Evolutionary conservation across 2,113 vertebrate genomes (phyloP).

Genomic region (Dipodomys ordii): DNA sequence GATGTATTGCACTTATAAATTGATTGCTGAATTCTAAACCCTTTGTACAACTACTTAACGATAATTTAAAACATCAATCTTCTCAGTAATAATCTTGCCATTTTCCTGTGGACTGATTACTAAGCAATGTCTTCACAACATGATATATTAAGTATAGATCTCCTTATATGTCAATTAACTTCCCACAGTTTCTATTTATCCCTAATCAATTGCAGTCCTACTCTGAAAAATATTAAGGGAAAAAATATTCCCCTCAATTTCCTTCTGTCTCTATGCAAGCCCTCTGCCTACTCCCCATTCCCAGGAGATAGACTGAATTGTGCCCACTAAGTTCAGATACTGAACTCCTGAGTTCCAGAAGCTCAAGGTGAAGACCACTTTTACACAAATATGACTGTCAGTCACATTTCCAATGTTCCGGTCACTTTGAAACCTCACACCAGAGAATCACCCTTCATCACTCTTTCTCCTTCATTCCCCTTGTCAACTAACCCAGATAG

Average conservation of each 20-base stretch:
- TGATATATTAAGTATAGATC: not conserved
- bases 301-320: not conserved
- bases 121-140: not conserved
- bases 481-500: not conserved
- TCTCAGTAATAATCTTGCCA: not conserved
- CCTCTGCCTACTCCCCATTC: not conserved
- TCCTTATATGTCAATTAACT: not conserved
- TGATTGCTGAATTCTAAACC: too few relatives aligned
- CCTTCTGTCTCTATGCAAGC: not conserved
- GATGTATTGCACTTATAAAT: too few relatives aligned
- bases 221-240: not conserved
- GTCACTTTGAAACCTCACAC: not conserved
- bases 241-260: not conserved
- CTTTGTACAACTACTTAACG: too few relatives aligned
- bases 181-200: not conserved
- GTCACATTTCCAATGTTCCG: not conserved
- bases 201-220: too few relatives aligned
- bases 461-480: not conserved
- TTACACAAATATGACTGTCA: not conserved
- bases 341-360: not conserved
- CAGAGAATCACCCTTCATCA: not conserved
- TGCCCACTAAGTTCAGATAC: not conserved
- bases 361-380: not conserved
- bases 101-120: conserved; percentile 1
- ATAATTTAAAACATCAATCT: not conserved